phyloP scores from a whole-genome alignment of 1,140 invertebrate species.

The Calephelis nemesis region DNA sequence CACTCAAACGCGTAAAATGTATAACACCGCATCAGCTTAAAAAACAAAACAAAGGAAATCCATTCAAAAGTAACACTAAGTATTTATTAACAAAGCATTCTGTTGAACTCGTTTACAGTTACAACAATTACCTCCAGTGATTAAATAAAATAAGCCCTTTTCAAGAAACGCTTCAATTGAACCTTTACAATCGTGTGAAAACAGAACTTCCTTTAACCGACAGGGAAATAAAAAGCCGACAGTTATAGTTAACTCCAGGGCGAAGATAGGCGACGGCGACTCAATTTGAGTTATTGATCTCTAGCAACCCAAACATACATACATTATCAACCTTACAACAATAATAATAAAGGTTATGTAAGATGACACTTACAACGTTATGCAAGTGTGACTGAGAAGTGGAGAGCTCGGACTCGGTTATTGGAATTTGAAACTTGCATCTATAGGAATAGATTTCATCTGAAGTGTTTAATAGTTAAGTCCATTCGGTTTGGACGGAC shows the following conservation, averaged over 20 bases:
- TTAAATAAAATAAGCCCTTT: background rate
- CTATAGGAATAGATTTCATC: slow-evolving; percentile 31
- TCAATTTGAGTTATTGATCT: slow-evolving; percentile 56
- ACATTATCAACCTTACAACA: slow-evolving; percentile 9
- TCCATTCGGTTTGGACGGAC: slow-evolving; percentile 33
- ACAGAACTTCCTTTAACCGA: slow-evolving; percentile 24
- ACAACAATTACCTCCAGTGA: background rate
- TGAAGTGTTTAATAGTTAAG: slow-evolving; percentile 29
- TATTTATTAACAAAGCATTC: too few species aligned
- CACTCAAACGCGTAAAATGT: too few species aligned
- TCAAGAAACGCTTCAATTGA: background rate
- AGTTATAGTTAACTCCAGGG: slow-evolving; percentile 26
- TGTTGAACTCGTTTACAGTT: too few species aligned
- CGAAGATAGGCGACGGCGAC: slow-evolving; percentile 45
- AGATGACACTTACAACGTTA: slow-evolving; percentile 29
- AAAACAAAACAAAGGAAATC: too few species aligned
- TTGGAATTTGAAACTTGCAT: slow-evolving; percentile 28
- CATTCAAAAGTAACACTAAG: too few species aligned
- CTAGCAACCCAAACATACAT: slow-evolving; percentile 30
- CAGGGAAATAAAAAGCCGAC: slow-evolving; percentile 27
- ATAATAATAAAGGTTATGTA: slow-evolving; percentile 14
- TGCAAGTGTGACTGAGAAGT: slow-evolving; percentile 2
- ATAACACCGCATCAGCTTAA: too few species aligned
- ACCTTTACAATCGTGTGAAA: slow-evolving; percentile 6
- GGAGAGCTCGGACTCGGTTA: slow-evolving; percentile 22